Evolutionary conservation across 2,888 invertebrate genomes (phyloP).

Genomic region (Zygothrica quintamaculata): DNA sequence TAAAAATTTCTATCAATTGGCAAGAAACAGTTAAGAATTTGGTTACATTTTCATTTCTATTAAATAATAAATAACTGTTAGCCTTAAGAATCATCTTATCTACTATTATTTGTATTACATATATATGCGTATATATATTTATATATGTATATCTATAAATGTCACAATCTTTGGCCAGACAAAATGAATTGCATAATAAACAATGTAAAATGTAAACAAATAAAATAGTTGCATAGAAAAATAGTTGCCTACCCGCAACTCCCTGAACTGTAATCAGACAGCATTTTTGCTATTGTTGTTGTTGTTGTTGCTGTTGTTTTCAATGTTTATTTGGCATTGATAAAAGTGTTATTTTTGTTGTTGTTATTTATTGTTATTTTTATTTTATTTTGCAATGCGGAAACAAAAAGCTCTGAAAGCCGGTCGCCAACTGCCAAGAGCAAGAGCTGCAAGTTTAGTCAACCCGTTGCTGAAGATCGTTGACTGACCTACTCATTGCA

Average conservation of each 20-base stretch:
- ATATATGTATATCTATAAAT: background rate
- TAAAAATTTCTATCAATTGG: too few relatives aligned
- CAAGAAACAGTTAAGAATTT: too few relatives aligned
- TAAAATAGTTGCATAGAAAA: conserved; percentile 3
- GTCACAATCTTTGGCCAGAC: background rate
- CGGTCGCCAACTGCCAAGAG: conserved; percentile 59
- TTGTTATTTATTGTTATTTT: too few relatives aligned
- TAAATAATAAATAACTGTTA: too few relatives aligned
- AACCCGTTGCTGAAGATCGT: conserved; percentile 62
- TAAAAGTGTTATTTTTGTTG: conserved; percentile 23
- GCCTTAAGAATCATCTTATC: too few relatives aligned
- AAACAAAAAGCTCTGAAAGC: conserved; percentile 68
- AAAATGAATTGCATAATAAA: conserved; percentile 19
- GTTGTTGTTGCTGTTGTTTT: background rate
- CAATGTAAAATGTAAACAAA: conserved; percentile 11
- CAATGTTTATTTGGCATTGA: conserved; percentile 64
- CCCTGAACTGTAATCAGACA: conserved; percentile 9
- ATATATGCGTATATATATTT: background rate
- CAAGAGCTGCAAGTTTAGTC: conserved; percentile 46
- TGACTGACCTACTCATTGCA: conserved; percentile 74
- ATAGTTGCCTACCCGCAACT: conserved; percentile 9
- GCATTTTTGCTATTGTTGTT: conserved; percentile 2
- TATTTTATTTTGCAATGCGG: conserved; percentile 61
- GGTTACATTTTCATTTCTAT: too few relatives aligned
- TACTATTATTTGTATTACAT: too few relatives aligned